Conservation (phyloP, 2,113 vertebrate genomes). For the Elephantulus edwardii region DNA sequence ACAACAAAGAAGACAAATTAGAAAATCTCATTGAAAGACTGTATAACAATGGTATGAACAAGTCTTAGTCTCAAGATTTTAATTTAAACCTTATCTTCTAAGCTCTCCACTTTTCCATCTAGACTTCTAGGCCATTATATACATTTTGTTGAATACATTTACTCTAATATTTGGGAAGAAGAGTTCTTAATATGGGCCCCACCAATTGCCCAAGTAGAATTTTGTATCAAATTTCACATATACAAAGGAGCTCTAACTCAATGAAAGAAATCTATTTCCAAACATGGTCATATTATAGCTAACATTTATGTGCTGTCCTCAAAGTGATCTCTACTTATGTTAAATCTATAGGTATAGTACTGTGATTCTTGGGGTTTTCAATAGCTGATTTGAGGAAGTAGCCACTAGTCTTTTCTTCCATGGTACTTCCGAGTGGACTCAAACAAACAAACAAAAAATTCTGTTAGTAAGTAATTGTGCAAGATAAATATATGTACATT, state of each 20-base stretch:
- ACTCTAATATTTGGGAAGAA: neutral
- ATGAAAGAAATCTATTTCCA: neutral
- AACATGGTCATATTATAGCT: neutral
- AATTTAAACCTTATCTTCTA: neutral
- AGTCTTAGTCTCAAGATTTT: neutral
- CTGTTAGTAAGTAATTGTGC: neutral
- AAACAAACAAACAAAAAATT: neutral
- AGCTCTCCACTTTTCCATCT: neutral
- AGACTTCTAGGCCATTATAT: neutral
- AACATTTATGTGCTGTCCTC: neutral
- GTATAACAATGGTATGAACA: too few species aligned
- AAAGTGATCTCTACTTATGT: neutral
- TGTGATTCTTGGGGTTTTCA: neutral
- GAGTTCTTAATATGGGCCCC: too few species aligned
- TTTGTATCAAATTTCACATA: rapidly evolving
- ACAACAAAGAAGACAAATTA: neutral
- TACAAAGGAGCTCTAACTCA: too few species aligned
- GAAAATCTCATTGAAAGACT: neutral
- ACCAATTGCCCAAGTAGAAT: neutral
- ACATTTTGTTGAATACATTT: neutral
- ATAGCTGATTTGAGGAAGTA: neutral
- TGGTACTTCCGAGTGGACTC: neutral
- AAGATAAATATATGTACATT: neutral
- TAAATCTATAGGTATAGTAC: neutral
- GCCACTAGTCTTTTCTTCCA: neutral